Percentiles rank a stretch among this genome's conserved stretches.
phyloP scores from a whole-genome alignment of 1,140 invertebrate species.

The Mycetomoellerius zeteki region DNA sequence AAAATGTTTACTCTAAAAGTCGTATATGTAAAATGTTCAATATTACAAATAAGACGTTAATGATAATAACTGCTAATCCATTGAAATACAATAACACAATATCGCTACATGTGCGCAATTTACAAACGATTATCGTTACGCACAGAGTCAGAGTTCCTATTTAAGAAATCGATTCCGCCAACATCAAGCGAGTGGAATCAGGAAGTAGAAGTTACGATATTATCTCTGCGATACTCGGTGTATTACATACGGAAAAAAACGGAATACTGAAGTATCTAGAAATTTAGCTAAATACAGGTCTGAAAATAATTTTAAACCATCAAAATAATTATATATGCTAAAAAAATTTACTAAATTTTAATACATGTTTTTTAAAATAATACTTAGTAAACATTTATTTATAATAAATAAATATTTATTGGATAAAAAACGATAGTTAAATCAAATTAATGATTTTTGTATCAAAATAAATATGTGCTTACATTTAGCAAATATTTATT shows the following conservation, averaged over 20 bases:
- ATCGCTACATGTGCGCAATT: background rate
- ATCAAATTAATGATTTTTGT: too few species aligned
- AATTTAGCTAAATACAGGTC: too few species aligned
- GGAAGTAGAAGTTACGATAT: background rate
- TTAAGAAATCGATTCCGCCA: conserved; percentile 3
- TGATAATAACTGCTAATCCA: background rate
- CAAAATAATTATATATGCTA: too few species aligned
- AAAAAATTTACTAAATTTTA: too few species aligned
- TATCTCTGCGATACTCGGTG: background rate
- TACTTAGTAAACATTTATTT: too few species aligned
- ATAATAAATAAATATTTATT: too few species aligned
- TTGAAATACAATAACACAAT: background rate
- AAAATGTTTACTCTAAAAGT: background rate
- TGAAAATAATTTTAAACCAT: too few species aligned
- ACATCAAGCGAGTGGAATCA: background rate
- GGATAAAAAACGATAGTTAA: too few species aligned
- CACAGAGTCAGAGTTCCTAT: background rate
- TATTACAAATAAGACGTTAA: background rate
- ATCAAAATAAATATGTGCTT: too few species aligned
- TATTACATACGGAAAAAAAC: background rate
- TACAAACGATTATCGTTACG: background rate
- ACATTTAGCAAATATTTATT: too few species aligned
- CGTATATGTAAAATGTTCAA: background rate
- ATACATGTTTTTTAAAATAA: too few species aligned
- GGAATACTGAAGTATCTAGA: too few species aligned